These are phyloP conservation scores for Semicossyphus pulcher DNA, from an alignment of 2,113 vertebrate species.

Conservation along the genomic window DNA sequence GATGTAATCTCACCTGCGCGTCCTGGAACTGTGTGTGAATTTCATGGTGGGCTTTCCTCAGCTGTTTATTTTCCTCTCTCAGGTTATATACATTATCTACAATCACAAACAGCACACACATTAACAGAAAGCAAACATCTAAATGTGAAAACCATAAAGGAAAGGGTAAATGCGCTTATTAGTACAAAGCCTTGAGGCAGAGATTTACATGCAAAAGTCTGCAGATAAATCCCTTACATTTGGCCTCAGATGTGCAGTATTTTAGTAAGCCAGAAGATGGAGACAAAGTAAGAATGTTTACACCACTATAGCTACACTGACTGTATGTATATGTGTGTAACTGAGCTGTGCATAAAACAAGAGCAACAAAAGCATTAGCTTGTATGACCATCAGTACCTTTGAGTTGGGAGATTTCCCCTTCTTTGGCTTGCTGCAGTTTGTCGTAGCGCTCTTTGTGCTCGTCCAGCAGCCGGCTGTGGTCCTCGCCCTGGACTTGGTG, in stretches of 20 bases:
- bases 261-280: conserved; percentile 50
- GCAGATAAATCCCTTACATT: not conserved
- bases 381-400: conserved; percentile 84
- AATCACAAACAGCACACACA: conserved; percentile 20
- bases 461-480: conserved; percentile 87
- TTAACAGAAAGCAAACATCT: not conserved
- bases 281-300: conserved; percentile 44
- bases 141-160: too few species aligned
- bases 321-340: not conserved
- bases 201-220: too few species aligned
- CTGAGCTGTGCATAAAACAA: not conserved
- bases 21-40: conserved; percentile 95
- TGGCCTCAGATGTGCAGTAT: conserved; percentile 38
- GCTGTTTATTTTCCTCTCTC: conserved; percentile 93
- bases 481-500: conserved; percentile 90
- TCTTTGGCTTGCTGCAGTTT: conserved; percentile 92
- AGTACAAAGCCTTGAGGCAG: too few species aligned
- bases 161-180: too few species aligned
- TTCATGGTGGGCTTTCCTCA: conserved; percentile 95
- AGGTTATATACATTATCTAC: conserved; percentile 92
- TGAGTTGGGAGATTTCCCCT: conserved; percentile 89
- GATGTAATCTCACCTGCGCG: conserved; percentile 86
- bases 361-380: not conserved
- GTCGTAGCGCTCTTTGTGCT: conserved; percentile 89
- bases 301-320: not conserved